These are phyloP conservation scores for Catostomus latipinnis DNA, from an alignment of 2,797 vertebrate genomes.

Conservation along the genomic window DNA sequence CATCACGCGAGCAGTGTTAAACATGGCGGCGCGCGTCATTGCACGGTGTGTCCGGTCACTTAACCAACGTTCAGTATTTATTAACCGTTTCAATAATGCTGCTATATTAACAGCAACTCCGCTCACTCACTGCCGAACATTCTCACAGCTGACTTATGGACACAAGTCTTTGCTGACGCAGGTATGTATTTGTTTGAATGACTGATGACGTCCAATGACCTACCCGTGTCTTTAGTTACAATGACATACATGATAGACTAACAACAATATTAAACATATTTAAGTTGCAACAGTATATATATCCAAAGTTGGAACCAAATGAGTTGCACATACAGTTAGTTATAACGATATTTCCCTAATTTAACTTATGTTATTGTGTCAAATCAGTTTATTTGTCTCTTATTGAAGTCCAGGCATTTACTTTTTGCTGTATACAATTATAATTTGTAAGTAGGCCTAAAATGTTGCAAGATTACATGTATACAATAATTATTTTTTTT, in stretches of 20 bases:
- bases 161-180: conserved; percentile 20
- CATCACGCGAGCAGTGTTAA: conserved; percentile 68
- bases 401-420: neutral
- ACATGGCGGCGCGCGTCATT: conserved; percentile 83
- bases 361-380: too few species aligned
- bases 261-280: neutral
- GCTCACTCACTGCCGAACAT: conserved; percentile 1
- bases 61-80: conserved; percentile 25
- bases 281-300: neutral
- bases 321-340: neutral
- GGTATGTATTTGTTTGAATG: conserved; percentile 9
- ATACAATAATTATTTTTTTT: neutral
- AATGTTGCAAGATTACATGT: too few species aligned
- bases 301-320: neutral
- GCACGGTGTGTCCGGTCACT: conserved; percentile 71
- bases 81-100: neutral
- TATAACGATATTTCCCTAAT: neutral
- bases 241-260: neutral
- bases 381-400: neutral
- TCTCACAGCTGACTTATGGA: conserved; percentile 10
- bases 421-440: too few species aligned
- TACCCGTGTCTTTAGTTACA: conserved; percentile 27
- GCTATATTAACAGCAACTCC: neutral
- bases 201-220: conserved; percentile 42
- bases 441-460: neutral